Evolutionary conservation across 2,888 invertebrate genomes (phyloP), one percentile per base, ranked within the genome.

Genomic region (Epiblema foenella): DNA sequence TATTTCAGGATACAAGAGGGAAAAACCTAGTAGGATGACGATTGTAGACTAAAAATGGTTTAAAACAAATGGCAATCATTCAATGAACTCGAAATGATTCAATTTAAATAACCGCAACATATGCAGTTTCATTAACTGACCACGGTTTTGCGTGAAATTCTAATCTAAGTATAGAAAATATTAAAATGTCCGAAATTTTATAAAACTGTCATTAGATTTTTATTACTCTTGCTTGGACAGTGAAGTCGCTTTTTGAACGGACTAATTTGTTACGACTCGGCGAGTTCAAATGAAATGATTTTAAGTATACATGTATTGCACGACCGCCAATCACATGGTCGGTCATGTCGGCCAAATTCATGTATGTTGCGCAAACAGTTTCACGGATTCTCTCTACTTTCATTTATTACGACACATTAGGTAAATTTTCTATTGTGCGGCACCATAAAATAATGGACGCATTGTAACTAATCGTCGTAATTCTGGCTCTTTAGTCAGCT

Each of bases 311-410:
- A n/a, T n/a, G n/a, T n/a, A n/a, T n/a, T n/a, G n/a, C n/a, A n/a
- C n/a, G n/a, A n/a, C n/a, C n/a, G n/a, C n/a, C n/a, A n/a, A n/a
- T n/a, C n/a, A n/a, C n/a, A n/a, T n/a, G n/a, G n/a, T n/a, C n/a
- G n/a, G n/a, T n/a, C n/a, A n/a, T 79, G 74, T 75, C 73, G 74
- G 72, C 75, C 69, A 76, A 79, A 81, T 79, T 78, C 77, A 60
- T 66, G 60, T 60, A 71, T 77, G 69, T 83, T 83, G 79, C 81
- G 82, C 84, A 83, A 85, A 81, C 71, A 71, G 77, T 79, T 78
- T 78, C 76, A 79, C 79, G 74, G 81, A 80, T 76, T 85, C 84
- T 83, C 85, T 84, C 81, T 81, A 85, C 87, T 86, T 86, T 86
- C 85, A 77, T 84, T 83, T 78, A 80, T 85, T 86, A 81, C 83